Conservation (phyloP, 2,113 vertebrate species). For the Gymnorhina tibicen region DNA sequence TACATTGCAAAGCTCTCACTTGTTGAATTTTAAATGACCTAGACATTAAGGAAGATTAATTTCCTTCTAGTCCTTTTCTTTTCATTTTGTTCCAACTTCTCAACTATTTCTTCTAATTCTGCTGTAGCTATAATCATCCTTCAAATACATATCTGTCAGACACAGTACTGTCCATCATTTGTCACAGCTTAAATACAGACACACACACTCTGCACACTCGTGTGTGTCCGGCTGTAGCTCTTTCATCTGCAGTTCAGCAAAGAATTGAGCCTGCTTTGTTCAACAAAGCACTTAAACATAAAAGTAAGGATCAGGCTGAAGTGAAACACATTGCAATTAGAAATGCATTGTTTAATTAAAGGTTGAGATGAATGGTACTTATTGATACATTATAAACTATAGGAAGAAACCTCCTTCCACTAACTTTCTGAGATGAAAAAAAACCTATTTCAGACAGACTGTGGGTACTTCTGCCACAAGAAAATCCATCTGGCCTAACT, state of each 20-base stretch:
- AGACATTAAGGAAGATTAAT: background rate
- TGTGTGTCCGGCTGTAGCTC: background rate
- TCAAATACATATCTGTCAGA: background rate
- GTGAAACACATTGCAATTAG: background rate
- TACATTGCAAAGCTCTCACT: background rate
- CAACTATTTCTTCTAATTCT: background rate
- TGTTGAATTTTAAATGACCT: background rate
- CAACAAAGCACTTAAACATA: background rate
- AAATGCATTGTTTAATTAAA: background rate
- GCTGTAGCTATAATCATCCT: background rate
- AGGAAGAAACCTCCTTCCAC: background rate
- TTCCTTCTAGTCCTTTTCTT: background rate
- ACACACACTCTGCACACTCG: background rate
- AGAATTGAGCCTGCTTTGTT: background rate
- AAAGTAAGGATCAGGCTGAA: constrained; percentile 1
- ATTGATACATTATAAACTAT: background rate
- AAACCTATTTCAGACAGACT: background rate
- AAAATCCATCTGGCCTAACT: constrained; percentile 10
- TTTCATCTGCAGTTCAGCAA: background rate
- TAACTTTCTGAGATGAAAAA: background rate
- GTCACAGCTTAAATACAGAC: background rate
- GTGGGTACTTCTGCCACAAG: background rate
- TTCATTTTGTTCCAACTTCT: background rate
- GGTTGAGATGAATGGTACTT: background rate
- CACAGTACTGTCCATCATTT: background rate